Percentiles rank a stretch among this genome's conserved stretches.
Conservation (phyloP, 2,888 invertebrate species). For the Drosophila kuntzei region DNA sequence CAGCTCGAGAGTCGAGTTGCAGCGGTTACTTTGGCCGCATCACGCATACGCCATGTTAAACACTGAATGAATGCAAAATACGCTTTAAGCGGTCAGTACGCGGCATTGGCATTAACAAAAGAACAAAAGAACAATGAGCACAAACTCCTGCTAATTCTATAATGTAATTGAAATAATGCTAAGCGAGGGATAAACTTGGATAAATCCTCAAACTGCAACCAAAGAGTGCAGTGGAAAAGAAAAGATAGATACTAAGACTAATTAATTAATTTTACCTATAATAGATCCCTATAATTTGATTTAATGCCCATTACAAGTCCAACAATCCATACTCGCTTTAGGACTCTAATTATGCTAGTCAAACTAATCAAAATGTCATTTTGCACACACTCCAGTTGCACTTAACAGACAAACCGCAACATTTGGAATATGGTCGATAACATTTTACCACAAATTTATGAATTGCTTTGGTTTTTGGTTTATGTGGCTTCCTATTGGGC, state of each 20-base stretch:
- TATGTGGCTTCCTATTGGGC: constrained; percentile 13
- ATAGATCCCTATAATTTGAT: neutral
- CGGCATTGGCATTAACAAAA: neutral
- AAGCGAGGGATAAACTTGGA: neutral
- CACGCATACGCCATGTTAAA: constrained; percentile 39
- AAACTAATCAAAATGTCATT: constrained; percentile 11
- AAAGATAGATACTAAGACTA: neutral
- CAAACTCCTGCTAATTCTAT: neutral
- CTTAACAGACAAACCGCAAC: constrained; percentile 64
- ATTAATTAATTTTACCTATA: neutral
- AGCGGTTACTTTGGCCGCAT: constrained; percentile 8
- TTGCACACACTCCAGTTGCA: constrained; percentile 20
- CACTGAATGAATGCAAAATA: constrained; percentile 10
- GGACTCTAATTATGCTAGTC: constrained; percentile 3
- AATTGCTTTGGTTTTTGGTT: constrained; percentile 66
- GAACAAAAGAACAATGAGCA: neutral
- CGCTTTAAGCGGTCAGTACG: neutral
- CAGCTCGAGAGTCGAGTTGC: constrained; percentile 5
- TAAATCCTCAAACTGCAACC: neutral
- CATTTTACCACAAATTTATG: constrained; percentile 71
- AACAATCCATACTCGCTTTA: neutral
- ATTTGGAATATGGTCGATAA: constrained; percentile 68
- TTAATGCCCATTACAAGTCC: constrained; percentile 11
- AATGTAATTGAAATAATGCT: constrained; percentile 10
- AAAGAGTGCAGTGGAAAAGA: neutral